A percentile compares a stretch with the other conserved stretches of the same genome.
These are phyloP conservation scores for Lamprologus lemairii DNA, from an alignment of 2,113 vertebrate species.

Conservation along the genomic window DNA sequence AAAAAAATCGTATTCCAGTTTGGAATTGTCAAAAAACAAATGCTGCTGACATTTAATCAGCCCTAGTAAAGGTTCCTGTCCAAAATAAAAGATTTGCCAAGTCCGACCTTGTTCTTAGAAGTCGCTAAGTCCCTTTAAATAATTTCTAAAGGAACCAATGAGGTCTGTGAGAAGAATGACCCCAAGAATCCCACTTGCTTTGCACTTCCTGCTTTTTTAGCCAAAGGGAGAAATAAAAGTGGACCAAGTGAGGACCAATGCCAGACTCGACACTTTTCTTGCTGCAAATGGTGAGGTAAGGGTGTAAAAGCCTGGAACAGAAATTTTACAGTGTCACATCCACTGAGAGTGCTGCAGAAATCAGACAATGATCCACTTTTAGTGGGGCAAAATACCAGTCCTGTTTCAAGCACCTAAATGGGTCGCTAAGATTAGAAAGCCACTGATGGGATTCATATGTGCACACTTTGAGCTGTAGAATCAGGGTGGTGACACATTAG, in stretches of 20 bases:
- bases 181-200: not conserved
- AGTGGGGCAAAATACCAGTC: not conserved
- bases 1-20: not conserved
- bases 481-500: not conserved
- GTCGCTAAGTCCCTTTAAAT: not conserved
- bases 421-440: conserved; percentile 43
- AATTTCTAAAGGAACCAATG: not conserved
- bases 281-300: not conserved
- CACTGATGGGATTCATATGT: not conserved
- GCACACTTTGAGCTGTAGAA: not conserved
- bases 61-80: not conserved
- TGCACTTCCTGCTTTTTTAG: not conserved
- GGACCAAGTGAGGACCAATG: not conserved
- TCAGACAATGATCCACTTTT: conserved; percentile 21
- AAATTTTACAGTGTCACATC: not conserved
- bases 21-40: not conserved
- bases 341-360: not conserved
- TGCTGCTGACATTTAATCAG: not conserved
- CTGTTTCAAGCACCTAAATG: conserved; percentile 9
- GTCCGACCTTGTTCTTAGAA: not conserved
- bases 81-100: not conserved
- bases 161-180: not conserved
- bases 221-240: not conserved
- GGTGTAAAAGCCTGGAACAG: not conserved
- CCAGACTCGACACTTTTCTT: not conserved